Evolutionary conservation across 2,113 vertebrate genomes (phyloP).

Genomic region (Prochilodus magdalenae): DNA sequence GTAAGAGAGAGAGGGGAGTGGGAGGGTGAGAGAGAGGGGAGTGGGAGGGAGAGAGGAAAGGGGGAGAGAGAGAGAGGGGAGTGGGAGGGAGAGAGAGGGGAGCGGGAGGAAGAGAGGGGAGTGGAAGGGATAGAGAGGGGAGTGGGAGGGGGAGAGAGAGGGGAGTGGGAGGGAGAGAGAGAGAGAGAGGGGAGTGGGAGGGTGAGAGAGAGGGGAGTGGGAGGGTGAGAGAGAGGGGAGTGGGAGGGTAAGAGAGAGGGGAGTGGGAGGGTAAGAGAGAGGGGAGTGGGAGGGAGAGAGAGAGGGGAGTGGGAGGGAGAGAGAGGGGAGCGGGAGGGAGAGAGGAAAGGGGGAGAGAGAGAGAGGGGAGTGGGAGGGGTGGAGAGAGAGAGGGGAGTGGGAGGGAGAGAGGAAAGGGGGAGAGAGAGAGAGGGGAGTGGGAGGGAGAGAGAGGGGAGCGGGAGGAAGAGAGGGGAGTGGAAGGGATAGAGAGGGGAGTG

Average conservation of each 20-base stretch:
- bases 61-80: not conserved
- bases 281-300: not conserved
- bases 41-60: slow-evolving; percentile 1
- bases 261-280: not conserved
- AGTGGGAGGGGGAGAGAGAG: not conserved
- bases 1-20: not conserved
- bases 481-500: not conserved
- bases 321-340: not conserved
- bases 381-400: not conserved
- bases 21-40: not conserved
- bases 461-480: not conserved
- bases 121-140: too few relatives aligned
- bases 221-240: not conserved
- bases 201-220: not conserved
- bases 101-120: not conserved
- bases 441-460: not conserved
- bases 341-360: not conserved
- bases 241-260: not conserved
- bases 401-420: not conserved
- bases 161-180: not conserved
- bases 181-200: not conserved
- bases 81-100: not conserved
- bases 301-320: too few relatives aligned
- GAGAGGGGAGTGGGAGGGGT: not conserved
- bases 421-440: not conserved